phyloP scores from a whole-genome alignment of 2,888 invertebrate species.

The Sesia bembeciformis region DNA sequence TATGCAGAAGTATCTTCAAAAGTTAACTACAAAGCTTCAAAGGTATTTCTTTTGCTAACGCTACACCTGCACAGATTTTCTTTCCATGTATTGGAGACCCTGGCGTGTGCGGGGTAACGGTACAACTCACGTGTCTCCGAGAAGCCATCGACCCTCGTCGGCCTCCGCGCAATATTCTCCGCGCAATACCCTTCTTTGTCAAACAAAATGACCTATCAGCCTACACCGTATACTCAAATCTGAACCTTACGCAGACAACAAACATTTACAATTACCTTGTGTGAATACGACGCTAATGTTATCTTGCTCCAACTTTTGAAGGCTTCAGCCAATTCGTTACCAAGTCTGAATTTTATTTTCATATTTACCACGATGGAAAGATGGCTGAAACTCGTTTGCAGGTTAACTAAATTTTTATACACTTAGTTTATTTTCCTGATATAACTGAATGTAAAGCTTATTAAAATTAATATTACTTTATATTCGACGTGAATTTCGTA shows the following conservation, averaged over 20 bases:
- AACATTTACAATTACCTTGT: background rate
- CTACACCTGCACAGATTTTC: conserved; percentile 52
- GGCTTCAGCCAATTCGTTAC: conserved; percentile 34
- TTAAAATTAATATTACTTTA: too few species aligned
- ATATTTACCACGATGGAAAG: too few species aligned
- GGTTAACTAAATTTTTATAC: too few species aligned
- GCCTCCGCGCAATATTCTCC: conserved; percentile 68
- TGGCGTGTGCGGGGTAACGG: conserved; percentile 62
- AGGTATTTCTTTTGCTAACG: conserved; percentile 24
- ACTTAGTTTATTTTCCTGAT: too few species aligned
- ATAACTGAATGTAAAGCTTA: too few species aligned
- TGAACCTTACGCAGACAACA: conserved; percentile 7
- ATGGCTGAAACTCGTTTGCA: too few species aligned
- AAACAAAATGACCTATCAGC: conserved; percentile 19
- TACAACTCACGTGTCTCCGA: conserved; percentile 65
- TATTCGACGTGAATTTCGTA: too few species aligned
- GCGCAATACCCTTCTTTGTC: conserved; percentile 38
- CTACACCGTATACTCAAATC: conserved; percentile 2
- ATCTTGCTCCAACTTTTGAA: conserved; percentile 12
- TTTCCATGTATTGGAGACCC: conserved; percentile 55
- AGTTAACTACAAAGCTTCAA: too few species aligned
- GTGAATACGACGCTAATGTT: background rate
- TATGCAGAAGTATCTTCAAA: too few species aligned
- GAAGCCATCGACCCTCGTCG: conserved; percentile 68
- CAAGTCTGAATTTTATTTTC: background rate